Conservation (phyloP, 1,140 invertebrate genomes). For the Bombus balteatus region DNA sequence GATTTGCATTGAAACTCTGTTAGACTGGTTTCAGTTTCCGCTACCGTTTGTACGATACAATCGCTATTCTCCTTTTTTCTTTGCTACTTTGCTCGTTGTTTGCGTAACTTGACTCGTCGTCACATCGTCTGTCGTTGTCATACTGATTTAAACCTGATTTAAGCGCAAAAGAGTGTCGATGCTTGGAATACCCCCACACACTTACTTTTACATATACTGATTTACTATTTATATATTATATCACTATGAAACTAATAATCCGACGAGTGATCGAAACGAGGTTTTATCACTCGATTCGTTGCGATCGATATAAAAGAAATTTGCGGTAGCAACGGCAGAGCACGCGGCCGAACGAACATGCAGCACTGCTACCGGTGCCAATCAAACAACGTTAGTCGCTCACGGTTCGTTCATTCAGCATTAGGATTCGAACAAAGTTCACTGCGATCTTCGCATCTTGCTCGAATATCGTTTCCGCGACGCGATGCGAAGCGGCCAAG, state of each 20-base stretch:
- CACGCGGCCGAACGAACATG: background rate
- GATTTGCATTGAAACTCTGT: slow-evolving; percentile 18
- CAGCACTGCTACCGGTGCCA: background rate
- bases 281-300: no score
- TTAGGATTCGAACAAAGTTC: slow-evolving; percentile 43
- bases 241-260: no score
- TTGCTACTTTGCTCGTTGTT: background rate
- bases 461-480: slow-evolving; percentile 21
- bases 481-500: slow-evolving; percentile 13
- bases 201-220: background rate
- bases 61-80: background rate
- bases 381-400: slow-evolving; percentile 56
- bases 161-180: background rate
- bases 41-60: slow-evolving; percentile 5
- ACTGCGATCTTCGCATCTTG: slow-evolving; percentile 18
- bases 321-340: background rate
- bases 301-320: slow-evolving; percentile 22
- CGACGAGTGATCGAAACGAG: no score
- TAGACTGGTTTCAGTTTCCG: slow-evolving; percentile 36
- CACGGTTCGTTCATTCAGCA: slow-evolving; percentile 35
- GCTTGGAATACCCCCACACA: no score
- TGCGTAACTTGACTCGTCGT: background rate
- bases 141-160: background rate
- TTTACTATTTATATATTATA: no score
- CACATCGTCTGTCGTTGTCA: no score